phyloP scores from a whole-genome alignment of 2,888 invertebrate species.

The Ochlodes sylvanus region DNA sequence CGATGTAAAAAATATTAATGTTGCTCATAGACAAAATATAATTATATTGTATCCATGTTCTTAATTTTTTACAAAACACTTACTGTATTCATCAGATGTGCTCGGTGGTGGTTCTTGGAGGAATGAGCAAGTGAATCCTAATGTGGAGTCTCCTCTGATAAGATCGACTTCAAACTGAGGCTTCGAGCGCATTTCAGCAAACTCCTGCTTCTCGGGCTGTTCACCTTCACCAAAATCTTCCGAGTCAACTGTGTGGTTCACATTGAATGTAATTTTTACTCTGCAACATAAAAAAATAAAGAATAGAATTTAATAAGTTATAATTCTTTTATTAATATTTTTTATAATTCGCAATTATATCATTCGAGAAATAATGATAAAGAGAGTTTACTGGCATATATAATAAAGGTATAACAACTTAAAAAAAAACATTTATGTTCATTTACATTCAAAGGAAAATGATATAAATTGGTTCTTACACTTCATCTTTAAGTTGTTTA shows the following conservation, averaged over 20 bases:
- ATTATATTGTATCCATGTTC: no score
- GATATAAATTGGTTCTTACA: slow-evolving; percentile 75
- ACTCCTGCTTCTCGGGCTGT: slow-evolving; percentile 88
- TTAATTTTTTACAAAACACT: slow-evolving; percentile 45
- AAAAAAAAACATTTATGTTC: no score
- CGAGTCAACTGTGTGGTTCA: slow-evolving; percentile 97
- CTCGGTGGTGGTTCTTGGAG: slow-evolving; percentile 86
- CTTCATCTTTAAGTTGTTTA: slow-evolving; percentile 89
- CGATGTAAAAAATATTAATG: no score
- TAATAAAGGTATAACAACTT: no score
- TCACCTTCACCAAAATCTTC: slow-evolving; percentile 88
- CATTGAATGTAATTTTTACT: slow-evolving; percentile 88
- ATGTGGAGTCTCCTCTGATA: slow-evolving; percentile 89
- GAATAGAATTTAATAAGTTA: not conserved
- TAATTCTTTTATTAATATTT: no score
- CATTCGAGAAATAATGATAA: no score
- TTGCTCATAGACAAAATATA: no score
- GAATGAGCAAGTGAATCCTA: slow-evolving; percentile 95
- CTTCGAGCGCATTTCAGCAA: slow-evolving; percentile 94
- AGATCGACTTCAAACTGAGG: slow-evolving; percentile 97
- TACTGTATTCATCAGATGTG: slow-evolving; percentile 89
- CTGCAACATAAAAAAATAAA: slow-evolving; percentile 53
- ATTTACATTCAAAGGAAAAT: not conserved
- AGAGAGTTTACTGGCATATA: no score
- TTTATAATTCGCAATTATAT: no score